Evolutionary conservation across 2,113 vertebrate species (phyloP), one percentile per base, ranked within the genome.

Genomic region (Hystrix cristata): DNA sequence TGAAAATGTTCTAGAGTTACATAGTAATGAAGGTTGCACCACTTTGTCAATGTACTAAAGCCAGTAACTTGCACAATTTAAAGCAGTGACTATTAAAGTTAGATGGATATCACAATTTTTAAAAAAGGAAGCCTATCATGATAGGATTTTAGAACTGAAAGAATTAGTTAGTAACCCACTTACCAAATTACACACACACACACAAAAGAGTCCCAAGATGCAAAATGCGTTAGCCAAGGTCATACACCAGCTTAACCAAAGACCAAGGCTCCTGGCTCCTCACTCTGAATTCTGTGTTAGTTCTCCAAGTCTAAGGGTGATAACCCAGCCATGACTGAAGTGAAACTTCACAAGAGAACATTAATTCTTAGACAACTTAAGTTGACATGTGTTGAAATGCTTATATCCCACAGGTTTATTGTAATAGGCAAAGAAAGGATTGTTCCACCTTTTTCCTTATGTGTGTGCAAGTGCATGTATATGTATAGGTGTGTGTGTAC

Each of bases 1-100:
- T 34, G 18, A 96, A 81, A 85, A 87, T 78, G 21, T 86, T 96
- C 83, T 62, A 85, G 65, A 89, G 79, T 71, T 74, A 90, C 43
- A 85, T 60, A 82, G 62, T 62, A 43, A 8, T 86, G 81, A 87
- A 80, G n/a, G 27, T 86, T 83, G 51, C 43, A 84, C 23, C 90
- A 67, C 25, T 94, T 55, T 87, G 53, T 71, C 83, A 83, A 79
- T 79, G 18, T 8, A 79, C 16, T 25, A 19, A 82, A 82, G 14
- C 2, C 79, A 76, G 21, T 51, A 34, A 83, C 46, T 69, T 67
- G 14, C 74, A 76, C 51, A 16, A 84, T 90, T 90, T 88, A 53
- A 93, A 84, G 85, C 43, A n/a, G 69, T 29, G 43, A 65, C 4
- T 78, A 72, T 92, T 95, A 69, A 81, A 88, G 27, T 31, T 23